phyloP scores from a whole-genome alignment of 2,797 vertebrate species.

The Clarias laeviceps region DNA sequence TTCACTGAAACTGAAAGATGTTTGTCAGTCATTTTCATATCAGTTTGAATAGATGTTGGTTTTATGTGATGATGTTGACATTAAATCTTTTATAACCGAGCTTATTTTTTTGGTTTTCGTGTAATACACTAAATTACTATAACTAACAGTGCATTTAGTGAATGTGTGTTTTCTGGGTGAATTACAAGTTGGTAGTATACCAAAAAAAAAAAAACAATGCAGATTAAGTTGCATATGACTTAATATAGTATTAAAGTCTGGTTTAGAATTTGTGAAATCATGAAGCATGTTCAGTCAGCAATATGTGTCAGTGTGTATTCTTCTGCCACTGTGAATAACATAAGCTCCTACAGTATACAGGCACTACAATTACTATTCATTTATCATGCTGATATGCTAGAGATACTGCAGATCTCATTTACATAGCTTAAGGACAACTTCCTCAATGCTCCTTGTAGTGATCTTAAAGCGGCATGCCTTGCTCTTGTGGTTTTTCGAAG shows the following conservation, averaged over 20 bases:
- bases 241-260: neutral
- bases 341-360: neutral
- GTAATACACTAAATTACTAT: neutral
- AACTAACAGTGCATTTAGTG: neutral
- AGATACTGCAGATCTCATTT: conserved; percentile 2
- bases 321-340: neutral
- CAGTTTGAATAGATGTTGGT: neutral
- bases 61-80: neutral
- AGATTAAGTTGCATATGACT: neutral
- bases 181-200: neutral
- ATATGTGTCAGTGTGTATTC: neutral
- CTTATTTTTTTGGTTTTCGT: neutral
- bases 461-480: neutral
- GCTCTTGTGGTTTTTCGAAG: conserved; percentile 10
- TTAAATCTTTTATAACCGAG: neutral
- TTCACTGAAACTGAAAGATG: conserved; percentile 20
- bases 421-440: neutral
- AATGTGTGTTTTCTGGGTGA: neutral
- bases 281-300: neutral
- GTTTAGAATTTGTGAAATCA: neutral
- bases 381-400: neutral
- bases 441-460: neutral
- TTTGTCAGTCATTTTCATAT: conserved; percentile 23
- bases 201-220: too few relatives aligned
- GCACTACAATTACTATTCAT: neutral